Evolutionary conservation across 2,113 vertebrate species (phyloP).

Genomic region (Leiothrix lutea): DNA sequence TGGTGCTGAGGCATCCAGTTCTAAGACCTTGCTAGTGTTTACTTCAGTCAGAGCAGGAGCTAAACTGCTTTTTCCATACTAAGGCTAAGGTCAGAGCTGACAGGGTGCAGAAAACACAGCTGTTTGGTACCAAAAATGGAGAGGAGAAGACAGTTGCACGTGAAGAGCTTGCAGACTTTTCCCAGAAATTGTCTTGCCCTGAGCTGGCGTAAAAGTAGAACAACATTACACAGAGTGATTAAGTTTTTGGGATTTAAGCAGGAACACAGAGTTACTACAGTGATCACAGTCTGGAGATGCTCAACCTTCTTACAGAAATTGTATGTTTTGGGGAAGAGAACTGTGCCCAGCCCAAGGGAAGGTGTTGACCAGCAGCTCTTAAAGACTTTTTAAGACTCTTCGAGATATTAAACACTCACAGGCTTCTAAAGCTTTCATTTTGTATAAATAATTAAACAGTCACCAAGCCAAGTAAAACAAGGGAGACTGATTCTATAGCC

Average conservation of each 20-base stretch:
- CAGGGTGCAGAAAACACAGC: background rate
- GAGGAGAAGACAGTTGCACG: background rate
- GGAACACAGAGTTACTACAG: background rate
- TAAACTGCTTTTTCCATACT: background rate
- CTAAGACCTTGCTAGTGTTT: background rate
- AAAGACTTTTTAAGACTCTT: background rate
- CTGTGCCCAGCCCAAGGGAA: background rate
- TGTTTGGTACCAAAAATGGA: background rate
- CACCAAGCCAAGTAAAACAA: slow-evolving; percentile 41
- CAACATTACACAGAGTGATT: background rate
- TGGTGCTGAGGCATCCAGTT: background rate
- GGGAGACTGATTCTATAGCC: background rate
- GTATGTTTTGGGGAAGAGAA: background rate
- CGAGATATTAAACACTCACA: background rate
- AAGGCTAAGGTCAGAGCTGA: background rate
- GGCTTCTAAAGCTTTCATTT: slow-evolving; percentile 22
- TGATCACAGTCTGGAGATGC: background rate
- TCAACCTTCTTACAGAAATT: background rate
- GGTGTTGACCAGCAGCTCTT: background rate
- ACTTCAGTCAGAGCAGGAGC: background rate
- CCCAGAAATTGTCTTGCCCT: background rate
- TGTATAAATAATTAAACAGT: slow-evolving; percentile 44
- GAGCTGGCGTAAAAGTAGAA: background rate
- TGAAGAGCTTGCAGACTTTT: background rate
- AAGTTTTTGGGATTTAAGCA: background rate